These are phyloP conservation scores for Myxocyprinus asiaticus DNA, from an alignment of 2,113 vertebrate species.

Conservation along the genomic window DNA sequence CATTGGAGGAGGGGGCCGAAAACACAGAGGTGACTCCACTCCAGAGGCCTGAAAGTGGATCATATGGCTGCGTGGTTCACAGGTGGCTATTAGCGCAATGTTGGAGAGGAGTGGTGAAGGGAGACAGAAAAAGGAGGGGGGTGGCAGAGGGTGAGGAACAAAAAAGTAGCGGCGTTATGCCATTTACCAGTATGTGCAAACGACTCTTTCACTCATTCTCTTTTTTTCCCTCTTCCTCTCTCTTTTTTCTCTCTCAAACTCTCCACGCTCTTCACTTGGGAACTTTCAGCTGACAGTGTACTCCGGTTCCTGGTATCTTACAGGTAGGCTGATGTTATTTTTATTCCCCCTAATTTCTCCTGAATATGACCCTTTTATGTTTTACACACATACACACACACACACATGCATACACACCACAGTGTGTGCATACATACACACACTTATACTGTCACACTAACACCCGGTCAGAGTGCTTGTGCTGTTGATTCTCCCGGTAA, in stretches of 20 bases:
- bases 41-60: slow-evolving; percentile 70
- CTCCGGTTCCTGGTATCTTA: slow-evolving; percentile 40
- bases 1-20: slow-evolving; percentile 53
- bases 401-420: slow-evolving; percentile 20
- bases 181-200: slow-evolving; percentile 52
- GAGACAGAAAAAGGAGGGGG: slow-evolving; percentile 19
- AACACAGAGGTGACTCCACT: slow-evolving; percentile 64
- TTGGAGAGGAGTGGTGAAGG: slow-evolving; percentile 37
- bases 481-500: slow-evolving; percentile 82
- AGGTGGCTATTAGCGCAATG: slow-evolving; percentile 72
- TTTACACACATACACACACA: neutral
- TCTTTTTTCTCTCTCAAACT: slow-evolving; percentile 18
- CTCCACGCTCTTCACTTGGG: slow-evolving; percentile 29
- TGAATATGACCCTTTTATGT: slow-evolving; percentile 29
- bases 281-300: slow-evolving; percentile 45
- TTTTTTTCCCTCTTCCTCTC: neutral
- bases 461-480: slow-evolving; percentile 65
- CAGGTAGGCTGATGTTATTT: slow-evolving; percentile 50
- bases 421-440: slow-evolving; percentile 10
- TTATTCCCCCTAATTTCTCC: slow-evolving; percentile 18
- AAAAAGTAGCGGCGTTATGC: slow-evolving; percentile 62
- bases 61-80: slow-evolving; percentile 72
- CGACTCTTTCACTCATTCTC: slow-evolving; percentile 18
- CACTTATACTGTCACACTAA: slow-evolving; percentile 37
- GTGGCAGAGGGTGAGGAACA: slow-evolving; percentile 10